Evolutionary conservation across 2,113 vertebrate genomes (phyloP), one percentile per base, ranked within the genome.

Genomic region (Zapornia atra): DNA sequence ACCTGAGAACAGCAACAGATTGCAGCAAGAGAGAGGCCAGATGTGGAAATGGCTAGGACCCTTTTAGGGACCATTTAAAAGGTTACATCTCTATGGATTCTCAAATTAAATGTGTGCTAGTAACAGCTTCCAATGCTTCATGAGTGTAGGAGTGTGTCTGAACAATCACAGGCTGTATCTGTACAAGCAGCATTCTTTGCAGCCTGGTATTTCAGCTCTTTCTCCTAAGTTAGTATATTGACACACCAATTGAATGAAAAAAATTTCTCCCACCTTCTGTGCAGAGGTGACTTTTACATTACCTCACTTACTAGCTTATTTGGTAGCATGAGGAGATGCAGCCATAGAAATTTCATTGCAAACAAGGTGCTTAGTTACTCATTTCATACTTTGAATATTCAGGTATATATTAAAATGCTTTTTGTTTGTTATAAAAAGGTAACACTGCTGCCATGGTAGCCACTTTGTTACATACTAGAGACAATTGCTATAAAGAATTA

Each of bases 21-120:
- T 90, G 82, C 76, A 90, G 63, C 61, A 88, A 86, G 71, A 90
- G 31, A 73, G 72, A 93, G 64, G 64, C 85, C 95, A 95, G 88
- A 93, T 95, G 85, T 86, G 86, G 76, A 90, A 96, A 90, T 36
- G 4, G n/a, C 19, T 56, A 53, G 29, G 71, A 86, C 5, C 1
- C 12, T 86, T 81, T 71, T n/a, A 80, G 71, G 44, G 34, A 66
- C 29, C 4, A 1, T 57, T 94, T 60, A 64, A 56, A 92, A 75
- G 7, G n/a, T 71, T 63, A 71, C 13, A 59, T 31, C 17, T 86
- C 50, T 72, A 21, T 34, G 48, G 51, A 53, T 84, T 93, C 56
- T 82, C 29, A 83, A 34, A 83, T 25, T 25, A 86, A 66, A 69
- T 13, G 20, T 38, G 18, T 75, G 34, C 38, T 78, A 82, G 92